phyloP scores from a whole-genome alignment of 2,888 invertebrate species.

The Gari tellinella region DNA sequence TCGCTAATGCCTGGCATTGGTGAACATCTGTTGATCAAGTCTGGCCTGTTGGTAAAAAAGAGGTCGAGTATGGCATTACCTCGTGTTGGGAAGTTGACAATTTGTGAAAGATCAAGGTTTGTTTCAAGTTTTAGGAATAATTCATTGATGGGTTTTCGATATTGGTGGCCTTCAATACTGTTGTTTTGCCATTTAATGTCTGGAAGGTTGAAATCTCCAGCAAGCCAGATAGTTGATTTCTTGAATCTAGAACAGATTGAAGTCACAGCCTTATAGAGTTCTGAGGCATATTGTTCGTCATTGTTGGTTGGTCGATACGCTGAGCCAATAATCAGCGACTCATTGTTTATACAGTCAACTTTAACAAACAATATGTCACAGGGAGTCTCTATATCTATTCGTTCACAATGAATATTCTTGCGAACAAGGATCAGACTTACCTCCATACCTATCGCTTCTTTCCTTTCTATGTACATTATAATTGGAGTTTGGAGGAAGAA shows the following conservation, averaged over 20 bases:
- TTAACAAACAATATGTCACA: slow-evolving; percentile 17
- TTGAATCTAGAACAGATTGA: background rate
- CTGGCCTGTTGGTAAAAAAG: slow-evolving; percentile 33
- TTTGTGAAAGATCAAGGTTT: slow-evolving; percentile 12
- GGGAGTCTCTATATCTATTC: slow-evolving; percentile 3
- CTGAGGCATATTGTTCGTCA: slow-evolving; percentile 1
- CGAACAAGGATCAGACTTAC: slow-evolving; percentile 11
- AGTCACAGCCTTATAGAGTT: slow-evolving; percentile 5
- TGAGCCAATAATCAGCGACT: slow-evolving; percentile 24
- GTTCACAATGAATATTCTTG: slow-evolving; percentile 10
- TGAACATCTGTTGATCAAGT: slow-evolving; percentile 17
- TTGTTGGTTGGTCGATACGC: slow-evolving; percentile 26
- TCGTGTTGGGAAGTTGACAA: slow-evolving; percentile 21
- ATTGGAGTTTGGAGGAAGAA: slow-evolving; percentile 16
- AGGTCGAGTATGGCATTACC: slow-evolving; percentile 18
- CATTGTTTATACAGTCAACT: slow-evolving; percentile 11
- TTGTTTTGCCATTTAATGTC: slow-evolving; percentile 30
- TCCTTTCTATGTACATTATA: slow-evolving; percentile 22
- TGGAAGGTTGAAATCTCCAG: slow-evolving; percentile 32
- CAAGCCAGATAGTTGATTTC: slow-evolving; percentile 24
- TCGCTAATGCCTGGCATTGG: slow-evolving; percentile 29
- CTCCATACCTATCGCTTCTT: slow-evolving; percentile 28
- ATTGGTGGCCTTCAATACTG: slow-evolving; percentile 26
- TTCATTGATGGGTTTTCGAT: slow-evolving; percentile 26
- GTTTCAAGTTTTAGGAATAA: slow-evolving; percentile 16